Conservation (phyloP, 1,140 invertebrate species). For the Ceratina japonica region DNA sequence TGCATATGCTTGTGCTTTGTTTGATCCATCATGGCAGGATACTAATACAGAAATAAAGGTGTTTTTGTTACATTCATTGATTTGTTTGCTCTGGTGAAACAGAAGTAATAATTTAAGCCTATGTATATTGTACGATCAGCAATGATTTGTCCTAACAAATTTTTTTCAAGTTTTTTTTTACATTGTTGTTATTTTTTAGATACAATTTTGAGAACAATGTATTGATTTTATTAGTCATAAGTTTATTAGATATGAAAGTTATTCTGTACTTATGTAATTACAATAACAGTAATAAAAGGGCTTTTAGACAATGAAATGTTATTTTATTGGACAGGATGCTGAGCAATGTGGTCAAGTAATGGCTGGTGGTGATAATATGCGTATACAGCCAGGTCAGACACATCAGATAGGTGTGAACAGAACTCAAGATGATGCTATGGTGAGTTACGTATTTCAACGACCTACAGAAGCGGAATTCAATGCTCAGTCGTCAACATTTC, state of each 20-base stretch:
- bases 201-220: not conserved
- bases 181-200: not conserved
- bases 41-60: conserved; percentile 20
- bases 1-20: conserved; percentile 48
- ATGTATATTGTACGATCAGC: not conserved
- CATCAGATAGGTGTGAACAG: conserved; percentile 78
- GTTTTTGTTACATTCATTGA: conserved; percentile 24
- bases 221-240: not conserved
- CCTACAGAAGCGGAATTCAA: conserved; percentile 87
- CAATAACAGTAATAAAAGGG: not conserved
- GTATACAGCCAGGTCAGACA: conserved; percentile 76
- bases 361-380: conserved; percentile 76
- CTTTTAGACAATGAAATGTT: not conserved
- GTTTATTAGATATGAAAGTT: not conserved
- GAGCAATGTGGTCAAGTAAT: conserved; percentile 78
- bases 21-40: conserved; percentile 42
- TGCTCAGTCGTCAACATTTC: conserved; percentile 80
- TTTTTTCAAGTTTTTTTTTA: not conserved
- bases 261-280: not conserved
- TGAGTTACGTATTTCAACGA: conserved; percentile 92
- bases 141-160: not conserved
- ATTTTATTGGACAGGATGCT: conserved; percentile 67
- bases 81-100: not conserved
- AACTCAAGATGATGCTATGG: conserved; percentile 91
- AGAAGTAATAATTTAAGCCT: not conserved